Percentiles rank a stretch among this genome's conserved stretches.
phyloP scores from a whole-genome alignment of 2,113 vertebrate genomes.

The Archocentrus centrarchus region DNA sequence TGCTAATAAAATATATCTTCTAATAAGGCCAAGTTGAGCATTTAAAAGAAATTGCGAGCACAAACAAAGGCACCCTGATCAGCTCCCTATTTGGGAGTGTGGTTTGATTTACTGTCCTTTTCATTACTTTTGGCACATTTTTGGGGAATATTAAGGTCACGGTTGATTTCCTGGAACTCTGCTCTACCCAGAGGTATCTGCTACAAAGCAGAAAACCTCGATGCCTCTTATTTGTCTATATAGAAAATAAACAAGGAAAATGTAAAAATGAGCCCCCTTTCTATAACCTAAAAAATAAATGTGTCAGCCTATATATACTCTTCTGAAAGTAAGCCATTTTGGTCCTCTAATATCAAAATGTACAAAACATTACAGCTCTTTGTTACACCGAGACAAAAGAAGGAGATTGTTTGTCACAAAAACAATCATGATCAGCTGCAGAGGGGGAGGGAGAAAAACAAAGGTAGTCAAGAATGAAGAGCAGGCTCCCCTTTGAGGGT shows the following conservation, averaged over 20 bases:
- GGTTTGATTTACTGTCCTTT: constrained; percentile 46
- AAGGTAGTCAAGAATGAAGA: not conserved
- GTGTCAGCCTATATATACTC: constrained; percentile 76
- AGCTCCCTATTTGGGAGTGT: constrained; percentile 40
- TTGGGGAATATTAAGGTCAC: constrained; percentile 38
- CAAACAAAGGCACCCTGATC: constrained; percentile 64
- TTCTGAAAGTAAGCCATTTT: constrained; percentile 76
- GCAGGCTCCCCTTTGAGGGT: constrained; percentile 28
- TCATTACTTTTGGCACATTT: constrained; percentile 75
- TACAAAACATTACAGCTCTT: constrained; percentile 77
- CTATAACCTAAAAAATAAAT: constrained; percentile 74
- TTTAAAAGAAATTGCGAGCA: constrained; percentile 58
- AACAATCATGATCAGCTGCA: constrained; percentile 70
- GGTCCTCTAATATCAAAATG: constrained; percentile 83
- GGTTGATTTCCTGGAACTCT: constrained; percentile 37
- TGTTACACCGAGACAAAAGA: constrained; percentile 55
- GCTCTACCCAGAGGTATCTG: constrained; percentile 38
- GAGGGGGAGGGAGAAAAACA: not conserved
- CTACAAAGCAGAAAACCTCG: constrained; percentile 49
- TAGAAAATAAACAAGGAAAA: constrained; percentile 69
- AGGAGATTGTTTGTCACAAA: constrained; percentile 63
- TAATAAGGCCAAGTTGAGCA: constrained; percentile 62
- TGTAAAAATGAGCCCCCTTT: constrained; percentile 67
- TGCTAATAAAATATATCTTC: constrained; percentile 59
- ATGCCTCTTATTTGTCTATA: constrained; percentile 48